Conservation (phyloP, 1,140 invertebrate genomes). For the Dryas iulia region DNA sequence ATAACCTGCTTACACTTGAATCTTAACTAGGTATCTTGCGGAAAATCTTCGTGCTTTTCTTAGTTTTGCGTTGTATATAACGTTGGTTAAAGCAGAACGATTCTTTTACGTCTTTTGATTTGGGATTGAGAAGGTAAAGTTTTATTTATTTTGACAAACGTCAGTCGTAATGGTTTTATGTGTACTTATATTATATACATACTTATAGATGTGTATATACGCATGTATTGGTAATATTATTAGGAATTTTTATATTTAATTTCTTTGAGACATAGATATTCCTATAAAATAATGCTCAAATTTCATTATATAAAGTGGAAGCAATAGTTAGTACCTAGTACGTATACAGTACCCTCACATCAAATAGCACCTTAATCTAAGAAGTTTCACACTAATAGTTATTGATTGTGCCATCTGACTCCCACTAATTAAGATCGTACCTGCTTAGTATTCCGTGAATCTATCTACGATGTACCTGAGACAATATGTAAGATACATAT, state of each 20-base stretch:
- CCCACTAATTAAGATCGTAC: constrained; percentile 8
- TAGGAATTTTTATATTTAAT: no score
- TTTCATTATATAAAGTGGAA: not conserved
- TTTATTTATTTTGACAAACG: not conserved
- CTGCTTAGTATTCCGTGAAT: constrained; percentile 14
- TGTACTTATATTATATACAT: no score
- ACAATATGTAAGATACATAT: not conserved
- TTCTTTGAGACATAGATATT: no score
- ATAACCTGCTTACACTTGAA: constrained; percentile 39
- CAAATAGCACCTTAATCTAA: not conserved
- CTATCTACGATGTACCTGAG: not conserved
- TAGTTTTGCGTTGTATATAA: not conserved
- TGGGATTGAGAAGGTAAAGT: not conserved
- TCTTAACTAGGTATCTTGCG: constrained; percentile 27
- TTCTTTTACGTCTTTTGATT: not conserved
- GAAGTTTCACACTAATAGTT: constrained; percentile 11
- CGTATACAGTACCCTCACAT: not conserved
- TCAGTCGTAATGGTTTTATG: no score
- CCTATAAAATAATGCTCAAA: not conserved
- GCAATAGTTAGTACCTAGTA: not conserved
- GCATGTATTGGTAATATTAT: constrained; percentile 1
- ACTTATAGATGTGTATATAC: no score
- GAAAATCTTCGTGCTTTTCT: constrained; percentile 19
- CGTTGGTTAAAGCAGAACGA: not conserved
- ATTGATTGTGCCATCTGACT: constrained; percentile 15